These are phyloP conservation scores for Elgaria multicarinata DNA, from an alignment of 2,113 vertebrate genomes.

Conservation along the genomic window DNA sequence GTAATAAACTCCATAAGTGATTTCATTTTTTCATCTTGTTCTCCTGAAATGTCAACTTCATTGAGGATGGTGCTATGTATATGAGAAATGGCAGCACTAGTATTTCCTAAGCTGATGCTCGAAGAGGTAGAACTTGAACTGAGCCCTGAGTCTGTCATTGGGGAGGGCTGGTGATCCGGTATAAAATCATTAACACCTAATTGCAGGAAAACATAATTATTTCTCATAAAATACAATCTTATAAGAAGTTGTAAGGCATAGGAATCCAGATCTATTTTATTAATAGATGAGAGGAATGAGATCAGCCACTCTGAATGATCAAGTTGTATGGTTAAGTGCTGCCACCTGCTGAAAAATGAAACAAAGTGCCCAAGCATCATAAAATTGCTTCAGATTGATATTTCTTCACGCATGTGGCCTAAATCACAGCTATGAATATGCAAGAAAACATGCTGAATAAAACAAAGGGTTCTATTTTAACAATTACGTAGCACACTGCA, in stretches of 20 bases:
- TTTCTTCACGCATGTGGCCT: not conserved
- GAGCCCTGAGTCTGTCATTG: constrained; percentile 98
- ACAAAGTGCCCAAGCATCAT: not conserved
- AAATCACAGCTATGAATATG: not conserved
- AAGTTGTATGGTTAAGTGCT: constrained; percentile 43
- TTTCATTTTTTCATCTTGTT: constrained; percentile 95
- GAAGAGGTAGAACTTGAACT: constrained; percentile 99
- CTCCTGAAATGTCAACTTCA: constrained; percentile 90
- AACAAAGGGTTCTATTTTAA: not conserved
- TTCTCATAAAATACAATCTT: not conserved
- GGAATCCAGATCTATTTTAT: not conserved
- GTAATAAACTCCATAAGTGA: constrained; percentile 98
- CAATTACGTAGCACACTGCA: not conserved
- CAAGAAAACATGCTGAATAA: not conserved
- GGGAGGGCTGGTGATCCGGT: constrained; percentile 95
- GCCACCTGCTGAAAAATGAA: constrained; percentile 70
- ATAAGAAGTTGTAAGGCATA: not conserved
- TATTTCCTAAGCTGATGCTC: constrained; percentile 94
- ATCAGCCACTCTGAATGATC: fast-evolving
- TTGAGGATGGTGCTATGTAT: constrained; percentile 89
- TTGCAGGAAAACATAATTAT: constrained; percentile 58
- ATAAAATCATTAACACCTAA: constrained; percentile 89
- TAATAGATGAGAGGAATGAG: not conserved
- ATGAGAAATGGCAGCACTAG: constrained; percentile 85
- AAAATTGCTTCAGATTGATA: not conserved